Percentiles rank a stretch among this genome's conserved stretches.
phyloP scores from a whole-genome alignment of 1,140 invertebrate species.

The Stegodyphus dumicola region DNA sequence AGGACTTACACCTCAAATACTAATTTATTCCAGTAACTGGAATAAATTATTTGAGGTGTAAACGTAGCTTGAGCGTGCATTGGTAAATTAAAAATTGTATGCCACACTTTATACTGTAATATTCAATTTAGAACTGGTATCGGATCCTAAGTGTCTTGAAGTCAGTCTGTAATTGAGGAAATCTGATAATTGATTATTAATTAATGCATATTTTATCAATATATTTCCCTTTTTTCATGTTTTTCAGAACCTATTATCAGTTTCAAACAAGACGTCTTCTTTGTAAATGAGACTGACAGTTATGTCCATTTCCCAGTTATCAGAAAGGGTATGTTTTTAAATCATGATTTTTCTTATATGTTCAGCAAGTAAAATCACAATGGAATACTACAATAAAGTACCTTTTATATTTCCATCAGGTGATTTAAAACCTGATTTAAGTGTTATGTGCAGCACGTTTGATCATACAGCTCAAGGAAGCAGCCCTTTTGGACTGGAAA shows the following conservation, averaged over 20 bases:
- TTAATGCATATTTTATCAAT: too few relatives aligned
- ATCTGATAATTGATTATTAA: too few relatives aligned
- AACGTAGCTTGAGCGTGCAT: too few relatives aligned
- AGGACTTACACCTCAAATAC: too few relatives aligned
- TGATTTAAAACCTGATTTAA: conserved; percentile 37
- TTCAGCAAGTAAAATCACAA: background rate
- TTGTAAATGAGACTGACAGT: conserved; percentile 36
- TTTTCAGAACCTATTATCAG: conserved; percentile 39
- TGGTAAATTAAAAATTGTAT: too few relatives aligned
- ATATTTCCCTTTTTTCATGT: background rate
- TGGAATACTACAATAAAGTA: background rate
- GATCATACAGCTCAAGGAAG: conserved; percentile 27
- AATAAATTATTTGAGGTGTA: too few relatives aligned
- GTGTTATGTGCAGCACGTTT: conserved; percentile 21
- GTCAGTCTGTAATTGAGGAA: too few relatives aligned
- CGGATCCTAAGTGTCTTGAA: too few relatives aligned
- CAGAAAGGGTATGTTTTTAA: conserved; percentile 19
- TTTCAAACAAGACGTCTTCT: conserved; percentile 22
- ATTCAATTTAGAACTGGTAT: too few relatives aligned
- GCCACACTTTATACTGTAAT: too few relatives aligned
- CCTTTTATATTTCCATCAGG: conserved; percentile 3
- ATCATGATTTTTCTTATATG: background rate
- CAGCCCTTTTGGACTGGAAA: conserved; percentile 27
- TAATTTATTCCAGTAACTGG: too few relatives aligned
- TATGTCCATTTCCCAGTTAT: conserved; percentile 29